Conservation (phyloP, 2,113 vertebrate genomes). For the Neotragus moschatus region DNA sequence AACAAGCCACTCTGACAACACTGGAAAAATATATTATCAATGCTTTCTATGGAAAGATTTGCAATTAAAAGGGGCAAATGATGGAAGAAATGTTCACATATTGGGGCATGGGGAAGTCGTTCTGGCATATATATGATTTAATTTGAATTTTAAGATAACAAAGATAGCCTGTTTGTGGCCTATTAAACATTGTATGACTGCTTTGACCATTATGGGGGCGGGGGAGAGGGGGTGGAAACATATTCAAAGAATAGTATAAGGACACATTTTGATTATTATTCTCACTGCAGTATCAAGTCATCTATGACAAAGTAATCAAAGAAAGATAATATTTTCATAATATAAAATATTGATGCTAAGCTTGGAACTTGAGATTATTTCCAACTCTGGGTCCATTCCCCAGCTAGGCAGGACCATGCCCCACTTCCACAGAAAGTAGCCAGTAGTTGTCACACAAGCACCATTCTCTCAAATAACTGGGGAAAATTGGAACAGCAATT, state of each 20-base stretch:
- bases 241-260: background rate
- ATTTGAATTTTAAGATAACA: background rate
- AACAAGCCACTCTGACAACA: background rate
- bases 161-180: background rate
- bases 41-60: background rate
- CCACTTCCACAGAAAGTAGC: background rate
- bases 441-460: background rate
- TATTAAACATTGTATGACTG: background rate
- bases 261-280: background rate
- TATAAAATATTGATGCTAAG: background rate
- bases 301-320: background rate
- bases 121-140: background rate
- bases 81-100: background rate
- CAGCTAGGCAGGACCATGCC: background rate
- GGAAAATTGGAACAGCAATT: background rate
- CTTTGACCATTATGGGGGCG: background rate
- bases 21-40: background rate
- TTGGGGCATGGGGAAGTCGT: background rate
- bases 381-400: background rate
- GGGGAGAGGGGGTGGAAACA: accelerated
- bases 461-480: background rate
- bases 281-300: background rate
- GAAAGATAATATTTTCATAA: background rate
- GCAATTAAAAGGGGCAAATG: background rate
- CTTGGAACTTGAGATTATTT: background rate